A percentile compares a stretch with the other conserved stretches of the same genome.
These are phyloP conservation scores for Globodera ellingtonae DNA, from an alignment of 1,140 invertebrate species.

Conservation along the genomic window DNA sequence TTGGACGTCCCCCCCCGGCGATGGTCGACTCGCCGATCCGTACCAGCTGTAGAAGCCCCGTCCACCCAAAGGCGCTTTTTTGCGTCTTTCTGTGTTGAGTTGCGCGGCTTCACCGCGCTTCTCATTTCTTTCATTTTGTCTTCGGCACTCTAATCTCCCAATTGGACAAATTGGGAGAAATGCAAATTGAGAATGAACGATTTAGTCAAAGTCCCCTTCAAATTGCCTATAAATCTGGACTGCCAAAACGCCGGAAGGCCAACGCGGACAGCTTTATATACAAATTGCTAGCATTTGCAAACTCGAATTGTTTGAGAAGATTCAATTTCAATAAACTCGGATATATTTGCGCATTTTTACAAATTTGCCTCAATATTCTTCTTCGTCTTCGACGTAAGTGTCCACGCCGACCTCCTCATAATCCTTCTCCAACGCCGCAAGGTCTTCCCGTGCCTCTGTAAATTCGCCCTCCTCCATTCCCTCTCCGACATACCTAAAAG, in stretches of 20 bases:
- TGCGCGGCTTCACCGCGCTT: background rate
- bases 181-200: background rate
- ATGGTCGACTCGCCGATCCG: too few relatives aligned
- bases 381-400: constrained; percentile 20
- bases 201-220: background rate
- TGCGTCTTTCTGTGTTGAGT: background rate
- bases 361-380: background rate
- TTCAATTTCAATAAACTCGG: background rate
- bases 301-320: too few relatives aligned
- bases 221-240: background rate
- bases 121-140: background rate
- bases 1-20: background rate
- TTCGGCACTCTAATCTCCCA: background rate
- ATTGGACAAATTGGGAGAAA: constrained; percentile 4
- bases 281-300: background rate
- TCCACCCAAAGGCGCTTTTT: background rate
- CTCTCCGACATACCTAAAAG: constrained; percentile 69
- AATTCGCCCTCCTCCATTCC: constrained; percentile 84
- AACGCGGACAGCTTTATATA: background rate
- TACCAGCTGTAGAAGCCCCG: background rate
- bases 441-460: constrained; percentile 80
- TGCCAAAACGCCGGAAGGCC: background rate
- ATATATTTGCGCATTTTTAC: background rate
- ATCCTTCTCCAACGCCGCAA: constrained; percentile 68
- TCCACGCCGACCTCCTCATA: constrained; percentile 45